A percentile compares a stretch with the other conserved stretches of the same genome.
Evolutionary conservation across 2,888 invertebrate genomes (phyloP).

Genomic region (Campaea margaritaria): DNA sequence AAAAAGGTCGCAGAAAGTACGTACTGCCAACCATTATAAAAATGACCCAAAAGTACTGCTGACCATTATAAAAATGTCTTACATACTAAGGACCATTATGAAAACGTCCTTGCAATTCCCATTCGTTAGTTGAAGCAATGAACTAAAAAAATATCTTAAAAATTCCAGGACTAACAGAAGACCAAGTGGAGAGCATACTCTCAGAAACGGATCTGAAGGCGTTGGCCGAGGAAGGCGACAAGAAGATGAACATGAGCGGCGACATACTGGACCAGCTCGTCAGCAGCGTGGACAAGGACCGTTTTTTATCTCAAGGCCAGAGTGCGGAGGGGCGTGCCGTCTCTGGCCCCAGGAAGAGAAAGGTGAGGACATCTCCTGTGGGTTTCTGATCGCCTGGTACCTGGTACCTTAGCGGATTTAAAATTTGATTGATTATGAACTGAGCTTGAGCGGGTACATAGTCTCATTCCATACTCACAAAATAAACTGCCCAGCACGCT

Average conservation of each 20-base stretch:
- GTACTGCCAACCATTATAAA: no score
- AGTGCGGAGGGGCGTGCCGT: constrained; percentile 71
- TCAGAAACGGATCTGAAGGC: constrained; percentile 69
- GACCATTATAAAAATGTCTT: no score
- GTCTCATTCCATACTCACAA: no score
- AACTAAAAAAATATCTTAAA: neutral
- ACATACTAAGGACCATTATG: no score
- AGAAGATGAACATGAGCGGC: constrained; percentile 57
- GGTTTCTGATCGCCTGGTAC: neutral
- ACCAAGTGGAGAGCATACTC: constrained; percentile 71
- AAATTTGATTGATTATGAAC: no score
- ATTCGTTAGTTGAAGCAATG: no score
- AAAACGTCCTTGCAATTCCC: no score
- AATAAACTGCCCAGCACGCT: no score
- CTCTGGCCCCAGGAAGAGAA: constrained; percentile 68
- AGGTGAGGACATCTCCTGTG: constrained; percentile 37
- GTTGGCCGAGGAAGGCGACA: constrained; percentile 59
- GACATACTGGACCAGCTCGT: constrained; percentile 64
- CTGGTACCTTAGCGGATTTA: neutral
- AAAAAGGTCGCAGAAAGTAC: no score
- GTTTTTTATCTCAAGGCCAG: constrained; percentile 82
- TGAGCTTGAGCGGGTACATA: no score
- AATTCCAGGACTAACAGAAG: constrained; percentile 64
- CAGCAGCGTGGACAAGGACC: constrained; percentile 62
- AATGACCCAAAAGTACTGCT: no score